phyloP scores from a whole-genome alignment of 2,113 vertebrate genomes.

The Parus major region DNA sequence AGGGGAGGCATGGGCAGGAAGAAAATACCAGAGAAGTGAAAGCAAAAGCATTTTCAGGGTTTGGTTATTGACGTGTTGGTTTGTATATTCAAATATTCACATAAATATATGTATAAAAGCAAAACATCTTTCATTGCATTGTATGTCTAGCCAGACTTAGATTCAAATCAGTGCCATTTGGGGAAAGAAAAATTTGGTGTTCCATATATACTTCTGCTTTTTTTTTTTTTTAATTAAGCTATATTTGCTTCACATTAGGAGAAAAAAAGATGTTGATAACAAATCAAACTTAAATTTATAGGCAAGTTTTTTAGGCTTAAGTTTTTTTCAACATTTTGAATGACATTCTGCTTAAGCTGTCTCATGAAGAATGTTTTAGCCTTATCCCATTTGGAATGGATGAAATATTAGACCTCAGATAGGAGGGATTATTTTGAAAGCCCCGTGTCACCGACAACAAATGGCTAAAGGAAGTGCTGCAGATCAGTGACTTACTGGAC shows the following conservation, averaged over 20 bases:
- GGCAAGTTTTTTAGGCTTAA: neutral
- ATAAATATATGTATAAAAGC: neutral
- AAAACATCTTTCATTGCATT: neutral
- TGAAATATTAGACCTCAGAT: neutral
- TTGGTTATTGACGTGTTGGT: neutral
- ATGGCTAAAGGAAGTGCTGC: neutral
- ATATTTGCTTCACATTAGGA: accelerated
- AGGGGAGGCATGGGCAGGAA: neutral
- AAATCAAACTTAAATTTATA: neutral
- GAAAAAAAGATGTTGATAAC: neutral
- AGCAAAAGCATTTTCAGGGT: neutral
- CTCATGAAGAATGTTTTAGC: neutral
- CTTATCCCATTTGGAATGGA: neutral
- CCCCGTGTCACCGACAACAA: neutral
- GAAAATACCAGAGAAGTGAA: neutral
- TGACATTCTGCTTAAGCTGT: neutral
- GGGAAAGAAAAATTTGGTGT: neutral
- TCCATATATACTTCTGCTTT: neutral
- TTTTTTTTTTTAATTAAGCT: neutral
- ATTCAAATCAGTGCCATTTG: neutral
- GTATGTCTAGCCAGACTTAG: neutral
- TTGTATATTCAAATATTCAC: neutral
- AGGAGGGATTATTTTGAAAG: neutral
- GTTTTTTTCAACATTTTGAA: neutral
- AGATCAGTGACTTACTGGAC: neutral